These are phyloP conservation scores for Ceryle rudis DNA, from an alignment of 2,797 vertebrate genomes.

Conservation along the genomic window DNA sequence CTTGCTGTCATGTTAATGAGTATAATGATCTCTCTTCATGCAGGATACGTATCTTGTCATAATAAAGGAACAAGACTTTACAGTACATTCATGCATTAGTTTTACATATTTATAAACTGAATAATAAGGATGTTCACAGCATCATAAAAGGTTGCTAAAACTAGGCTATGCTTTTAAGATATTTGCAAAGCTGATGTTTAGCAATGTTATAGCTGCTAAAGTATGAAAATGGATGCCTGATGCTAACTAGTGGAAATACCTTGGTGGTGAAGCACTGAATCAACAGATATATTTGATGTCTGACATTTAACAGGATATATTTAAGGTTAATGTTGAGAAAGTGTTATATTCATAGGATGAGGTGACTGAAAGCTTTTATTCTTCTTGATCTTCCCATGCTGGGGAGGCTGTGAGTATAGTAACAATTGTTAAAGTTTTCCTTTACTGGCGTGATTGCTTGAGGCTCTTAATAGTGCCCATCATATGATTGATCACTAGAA, in stretches of 20 bases:
- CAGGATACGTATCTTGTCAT: background rate
- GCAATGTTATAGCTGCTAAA: background rate
- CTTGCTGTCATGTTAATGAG: background rate
- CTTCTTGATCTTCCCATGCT: background rate
- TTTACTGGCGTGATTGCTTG: background rate
- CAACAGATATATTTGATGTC: rapidly evolving
- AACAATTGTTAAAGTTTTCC: background rate
- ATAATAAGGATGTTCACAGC: background rate
- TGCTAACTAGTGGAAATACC: background rate
- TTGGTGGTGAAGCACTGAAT: background rate
- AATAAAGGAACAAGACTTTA: background rate
- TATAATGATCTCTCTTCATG: background rate
- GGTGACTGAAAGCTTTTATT: background rate
- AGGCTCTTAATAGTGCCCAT: background rate
- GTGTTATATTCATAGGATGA: background rate
- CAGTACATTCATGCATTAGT: background rate
- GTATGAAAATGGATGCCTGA: background rate
- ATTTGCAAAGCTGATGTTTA: background rate
- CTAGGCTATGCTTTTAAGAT: background rate
- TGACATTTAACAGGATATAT: background rate
- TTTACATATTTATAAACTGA: background rate
- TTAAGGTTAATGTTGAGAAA: background rate
- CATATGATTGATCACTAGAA: background rate
- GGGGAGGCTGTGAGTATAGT: background rate
- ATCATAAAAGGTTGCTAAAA: background rate